Evolutionary conservation across 92 coral and sea anemone species (phyloP).

Genomic region (Parazoanthus swiftii): DNA sequence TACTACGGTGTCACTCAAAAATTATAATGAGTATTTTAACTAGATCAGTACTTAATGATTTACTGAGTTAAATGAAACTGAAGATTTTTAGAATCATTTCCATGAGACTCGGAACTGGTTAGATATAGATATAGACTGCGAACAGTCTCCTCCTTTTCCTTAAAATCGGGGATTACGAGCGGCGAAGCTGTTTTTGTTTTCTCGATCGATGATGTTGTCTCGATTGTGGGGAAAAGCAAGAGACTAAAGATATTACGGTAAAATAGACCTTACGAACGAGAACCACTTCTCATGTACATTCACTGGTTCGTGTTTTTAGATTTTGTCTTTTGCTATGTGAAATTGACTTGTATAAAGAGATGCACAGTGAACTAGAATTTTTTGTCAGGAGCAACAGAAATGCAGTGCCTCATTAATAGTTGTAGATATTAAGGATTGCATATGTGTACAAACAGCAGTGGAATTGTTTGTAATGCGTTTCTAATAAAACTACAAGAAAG

Average conservation of each 20-base stretch:
- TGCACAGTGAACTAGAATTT: not conserved
- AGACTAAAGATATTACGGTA: not conserved
- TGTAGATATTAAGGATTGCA: not conserved
- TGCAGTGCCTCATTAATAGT: not conserved
- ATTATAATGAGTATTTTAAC: not conserved
- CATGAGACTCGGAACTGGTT: not conserved
- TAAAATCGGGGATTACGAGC: too few relatives aligned
- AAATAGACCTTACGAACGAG: not conserved
- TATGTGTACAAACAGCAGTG: not conserved
- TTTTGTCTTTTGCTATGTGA: conserved; percentile 23
- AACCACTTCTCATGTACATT: not conserved
- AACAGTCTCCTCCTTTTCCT: too few relatives aligned
- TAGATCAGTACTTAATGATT: not conserved
- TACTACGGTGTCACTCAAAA: not conserved
- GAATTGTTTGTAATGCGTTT: conserved; percentile 5
- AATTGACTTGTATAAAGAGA: not conserved
- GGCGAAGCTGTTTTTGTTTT: too few relatives aligned
- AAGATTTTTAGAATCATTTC: not conserved
- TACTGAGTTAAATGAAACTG: not conserved
- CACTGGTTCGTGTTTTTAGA: not conserved
- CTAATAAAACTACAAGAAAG: not conserved
- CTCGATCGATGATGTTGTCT: too few relatives aligned
- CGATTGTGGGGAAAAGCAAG: too few relatives aligned
- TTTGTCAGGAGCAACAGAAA: not conserved
- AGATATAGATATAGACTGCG: too few relatives aligned